phyloP scores from a whole-genome alignment of 2,888 invertebrate genomes.

The Pollenia griseotomentosa region DNA sequence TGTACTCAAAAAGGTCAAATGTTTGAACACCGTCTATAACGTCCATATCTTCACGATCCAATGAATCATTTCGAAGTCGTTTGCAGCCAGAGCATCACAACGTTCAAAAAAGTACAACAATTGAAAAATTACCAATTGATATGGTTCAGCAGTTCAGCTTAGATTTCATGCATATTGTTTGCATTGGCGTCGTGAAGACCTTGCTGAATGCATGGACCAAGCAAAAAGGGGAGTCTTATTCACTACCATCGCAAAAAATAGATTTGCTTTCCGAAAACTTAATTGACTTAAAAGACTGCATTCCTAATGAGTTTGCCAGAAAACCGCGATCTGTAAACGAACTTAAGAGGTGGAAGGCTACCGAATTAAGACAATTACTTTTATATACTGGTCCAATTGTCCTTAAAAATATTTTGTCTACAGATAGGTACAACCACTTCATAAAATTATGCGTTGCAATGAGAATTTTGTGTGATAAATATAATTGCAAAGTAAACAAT shows the following conservation, averaged over 20 bases:
- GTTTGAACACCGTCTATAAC: conserved; percentile 29
- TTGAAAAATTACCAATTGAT: conserved; percentile 38
- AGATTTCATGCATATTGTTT: not conserved
- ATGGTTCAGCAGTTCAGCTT: conserved; percentile 19
- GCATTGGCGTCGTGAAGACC: not conserved
- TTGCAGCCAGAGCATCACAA: conserved; percentile 46
- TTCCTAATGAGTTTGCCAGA: conserved; percentile 28
- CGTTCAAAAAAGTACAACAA: not conserved
- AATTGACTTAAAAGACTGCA: not conserved
- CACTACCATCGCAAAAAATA: conserved; percentile 1
- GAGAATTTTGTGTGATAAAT: conserved; percentile 39
- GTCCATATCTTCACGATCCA: not conserved
- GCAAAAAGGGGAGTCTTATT: not conserved
- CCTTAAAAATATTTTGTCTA: conserved; percentile 30
- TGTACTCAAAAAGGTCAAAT: conserved; percentile 36
- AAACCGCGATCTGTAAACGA: not conserved
- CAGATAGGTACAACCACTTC: conserved; percentile 54
- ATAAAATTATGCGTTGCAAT: conserved; percentile 42
- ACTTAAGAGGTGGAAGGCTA: conserved; percentile 48
- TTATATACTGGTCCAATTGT: conserved; percentile 42
- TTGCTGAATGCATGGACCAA: conserved; percentile 19
- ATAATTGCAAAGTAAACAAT: conserved; percentile 31
- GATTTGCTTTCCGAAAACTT: conserved; percentile 8
- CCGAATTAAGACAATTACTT: conserved; percentile 48
- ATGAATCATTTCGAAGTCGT: conserved; percentile 31